These are phyloP conservation scores for Spisula solida DNA, from an alignment of 2,888 invertebrate species.

Conservation along the genomic window DNA sequence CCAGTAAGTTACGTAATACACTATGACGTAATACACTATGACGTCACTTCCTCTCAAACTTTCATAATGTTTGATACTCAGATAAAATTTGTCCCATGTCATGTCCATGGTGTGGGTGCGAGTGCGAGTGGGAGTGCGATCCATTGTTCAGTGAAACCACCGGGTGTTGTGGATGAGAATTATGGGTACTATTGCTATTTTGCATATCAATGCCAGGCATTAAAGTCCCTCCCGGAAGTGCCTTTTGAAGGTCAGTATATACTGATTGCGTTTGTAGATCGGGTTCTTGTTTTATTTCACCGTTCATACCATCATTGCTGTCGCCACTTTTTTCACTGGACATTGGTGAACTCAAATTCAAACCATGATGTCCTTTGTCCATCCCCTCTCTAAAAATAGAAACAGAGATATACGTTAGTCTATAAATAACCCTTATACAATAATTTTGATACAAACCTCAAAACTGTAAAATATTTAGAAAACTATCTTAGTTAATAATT, in stretches of 20 bases:
- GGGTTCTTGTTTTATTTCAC: conserved; percentile 82
- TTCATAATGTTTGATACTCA: conserved; percentile 78
- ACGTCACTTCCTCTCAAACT: conserved; percentile 26
- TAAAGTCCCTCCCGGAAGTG: conserved; percentile 71
- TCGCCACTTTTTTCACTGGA: conserved; percentile 79
- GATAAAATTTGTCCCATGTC: conserved; percentile 75
- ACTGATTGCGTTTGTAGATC: conserved; percentile 72
- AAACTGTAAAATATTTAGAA: neutral
- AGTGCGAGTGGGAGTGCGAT: conserved; percentile 18
- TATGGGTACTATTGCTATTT: conserved; percentile 57
- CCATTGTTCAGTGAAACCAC: conserved; percentile 73
- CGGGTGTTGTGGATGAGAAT: conserved; percentile 57
- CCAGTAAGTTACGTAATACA: conserved; percentile 4
- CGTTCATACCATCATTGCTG: conserved; percentile 80
- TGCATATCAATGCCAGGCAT: conserved; percentile 70
- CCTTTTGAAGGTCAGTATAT: conserved; percentile 82
- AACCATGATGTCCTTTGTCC: conserved; percentile 44
- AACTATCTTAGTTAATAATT: neutral
- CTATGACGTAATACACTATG: conserved; percentile 17
- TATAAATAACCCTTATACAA: neutral
- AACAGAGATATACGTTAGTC: neutral
- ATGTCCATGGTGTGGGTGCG: conserved; percentile 56
- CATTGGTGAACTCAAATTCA: conserved; percentile 69
- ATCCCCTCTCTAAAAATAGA: conserved; percentile 49
- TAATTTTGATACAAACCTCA: neutral